Percentiles rank a stretch among this genome's conserved stretches.
phyloP scores from a whole-genome alignment of 2,888 invertebrate species.

The Seladonia tumulorum region DNA sequence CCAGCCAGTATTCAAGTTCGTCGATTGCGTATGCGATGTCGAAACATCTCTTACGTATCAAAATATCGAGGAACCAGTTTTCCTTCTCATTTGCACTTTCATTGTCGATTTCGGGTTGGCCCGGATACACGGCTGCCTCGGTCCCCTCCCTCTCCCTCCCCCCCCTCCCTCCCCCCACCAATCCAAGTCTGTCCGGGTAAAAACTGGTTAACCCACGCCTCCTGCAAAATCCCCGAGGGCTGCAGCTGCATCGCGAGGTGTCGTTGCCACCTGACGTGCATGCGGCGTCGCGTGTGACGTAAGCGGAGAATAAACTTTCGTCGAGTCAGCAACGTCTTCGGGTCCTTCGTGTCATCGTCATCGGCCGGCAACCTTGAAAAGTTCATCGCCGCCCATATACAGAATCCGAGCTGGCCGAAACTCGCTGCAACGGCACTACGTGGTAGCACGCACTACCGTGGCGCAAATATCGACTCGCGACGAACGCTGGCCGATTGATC shows the following conservation, averaged over 20 bases:
- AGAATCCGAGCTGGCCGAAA: constrained; percentile 40
- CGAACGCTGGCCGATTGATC: background rate
- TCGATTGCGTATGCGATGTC: constrained; percentile 40
- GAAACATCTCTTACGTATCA: constrained; percentile 47
- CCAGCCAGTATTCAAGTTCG: constrained; percentile 33
- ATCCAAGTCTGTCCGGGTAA: constrained; percentile 30
- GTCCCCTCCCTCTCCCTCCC: background rate
- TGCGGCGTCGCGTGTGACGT: constrained; percentile 58
- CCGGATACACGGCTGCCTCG: constrained; percentile 48
- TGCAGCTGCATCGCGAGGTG: constrained; percentile 65
- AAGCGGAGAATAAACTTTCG: constrained; percentile 64
- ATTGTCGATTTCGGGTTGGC: constrained; percentile 66
- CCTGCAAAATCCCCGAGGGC: constrained; percentile 65
- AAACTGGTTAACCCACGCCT: constrained; percentile 75
- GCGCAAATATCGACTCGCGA: background rate
- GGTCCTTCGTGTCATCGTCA: constrained; percentile 60
- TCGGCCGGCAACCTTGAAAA: constrained; percentile 63
- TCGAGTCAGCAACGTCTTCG: constrained; percentile 66
- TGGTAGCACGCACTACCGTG: background rate
- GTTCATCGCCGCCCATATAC: constrained; percentile 61
- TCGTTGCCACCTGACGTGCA: constrained; percentile 70
- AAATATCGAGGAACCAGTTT: constrained; percentile 56
- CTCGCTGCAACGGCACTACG: constrained; percentile 11
- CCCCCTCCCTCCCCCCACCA: background rate
- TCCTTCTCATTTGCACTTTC: constrained; percentile 72